These are phyloP conservation scores for Dastarcus helophoroides DNA, from an alignment of 2,888 invertebrate species.

Conservation along the genomic window DNA sequence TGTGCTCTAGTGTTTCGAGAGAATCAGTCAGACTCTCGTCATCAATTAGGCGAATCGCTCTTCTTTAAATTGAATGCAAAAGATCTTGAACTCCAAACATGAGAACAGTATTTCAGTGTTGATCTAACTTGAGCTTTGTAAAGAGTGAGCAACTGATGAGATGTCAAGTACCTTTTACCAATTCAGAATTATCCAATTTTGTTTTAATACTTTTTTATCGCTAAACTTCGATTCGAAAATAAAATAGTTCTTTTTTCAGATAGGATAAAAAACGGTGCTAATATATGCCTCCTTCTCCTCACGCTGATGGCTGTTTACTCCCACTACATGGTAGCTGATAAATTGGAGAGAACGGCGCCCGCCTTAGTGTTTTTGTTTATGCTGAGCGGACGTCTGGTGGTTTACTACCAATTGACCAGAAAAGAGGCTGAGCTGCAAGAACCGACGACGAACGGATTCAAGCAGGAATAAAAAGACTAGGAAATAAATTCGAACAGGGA, in stretches of 20 bases:
- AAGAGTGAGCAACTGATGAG: too few relatives aligned
- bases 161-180: too few relatives aligned
- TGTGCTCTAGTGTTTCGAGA: too few relatives aligned
- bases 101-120: too few relatives aligned
- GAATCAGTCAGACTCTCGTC: too few relatives aligned
- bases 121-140: too few relatives aligned
- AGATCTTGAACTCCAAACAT: too few relatives aligned
- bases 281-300: slow-evolving; percentile 67
- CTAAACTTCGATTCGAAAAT: too few relatives aligned
- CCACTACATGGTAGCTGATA: slow-evolving; percentile 85
- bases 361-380: slow-evolving; percentile 87
- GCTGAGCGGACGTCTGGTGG: slow-evolving; percentile 79
- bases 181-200: background rate
- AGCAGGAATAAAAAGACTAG: slow-evolving; percentile 31
- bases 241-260: slow-evolving; percentile 55
- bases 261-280: slow-evolving; percentile 82
- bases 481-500: slow-evolving; percentile 7
- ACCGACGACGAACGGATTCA: slow-evolving; percentile 31
- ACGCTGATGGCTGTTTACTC: slow-evolving; percentile 88
- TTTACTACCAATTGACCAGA: slow-evolving; percentile 56
- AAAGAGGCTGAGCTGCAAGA: slow-evolving; percentile 28
- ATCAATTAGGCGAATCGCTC: too few relatives aligned
- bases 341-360: slow-evolving; percentile 82
- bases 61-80: too few relatives aligned
- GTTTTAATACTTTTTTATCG: slow-evolving; percentile 5